Evolutionary conservation across 92 coral and sea anemone genomes (phyloP).

Genomic region (Actinernus sp.): DNA sequence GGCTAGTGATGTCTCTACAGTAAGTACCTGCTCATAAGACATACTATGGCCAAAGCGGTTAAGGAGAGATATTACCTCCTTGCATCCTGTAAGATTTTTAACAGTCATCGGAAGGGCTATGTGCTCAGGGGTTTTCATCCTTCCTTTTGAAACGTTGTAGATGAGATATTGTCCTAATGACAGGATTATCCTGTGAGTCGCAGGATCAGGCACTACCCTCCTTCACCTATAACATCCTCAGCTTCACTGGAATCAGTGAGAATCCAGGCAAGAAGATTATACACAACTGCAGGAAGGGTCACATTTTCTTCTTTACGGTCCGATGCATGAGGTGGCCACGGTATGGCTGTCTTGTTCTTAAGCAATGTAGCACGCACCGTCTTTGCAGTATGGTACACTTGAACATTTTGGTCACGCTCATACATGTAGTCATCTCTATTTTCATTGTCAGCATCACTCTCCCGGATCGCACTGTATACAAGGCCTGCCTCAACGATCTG

Average conservation of each 20-base stretch:
- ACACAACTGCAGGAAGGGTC: slow-evolving; percentile 8
- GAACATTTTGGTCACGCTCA: slow-evolving; percentile 5
- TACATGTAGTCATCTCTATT: background rate
- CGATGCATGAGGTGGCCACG: slow-evolving; percentile 34
- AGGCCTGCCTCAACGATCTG: slow-evolving; percentile 22
- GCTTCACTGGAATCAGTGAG: too few species aligned
- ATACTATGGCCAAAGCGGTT: slow-evolving; percentile 58
- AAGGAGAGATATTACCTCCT: slow-evolving; percentile 46
- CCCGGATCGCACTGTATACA: background rate
- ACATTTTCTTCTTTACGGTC: slow-evolving; percentile 10
- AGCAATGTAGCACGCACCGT: slow-evolving; percentile 26
- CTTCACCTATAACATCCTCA: slow-evolving; percentile 13
- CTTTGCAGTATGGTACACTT: slow-evolving; percentile 34
- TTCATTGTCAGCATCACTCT: background rate
- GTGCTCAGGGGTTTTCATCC: slow-evolving; percentile 59
- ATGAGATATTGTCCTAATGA: slow-evolving; percentile 31
- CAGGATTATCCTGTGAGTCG: slow-evolving; percentile 8
- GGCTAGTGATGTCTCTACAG: slow-evolving; percentile 43
- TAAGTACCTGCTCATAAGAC: slow-evolving; percentile 51
- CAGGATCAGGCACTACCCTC: slow-evolving; percentile 1
- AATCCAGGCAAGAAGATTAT: slow-evolving; percentile 30
- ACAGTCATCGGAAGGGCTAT: slow-evolving; percentile 50
- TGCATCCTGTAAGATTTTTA: slow-evolving; percentile 53
- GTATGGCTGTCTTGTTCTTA: slow-evolving; percentile 11
- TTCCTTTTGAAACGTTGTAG: slow-evolving; percentile 29